A percentile compares a stretch with the other conserved stretches of the same genome.
Conservation (phyloP, 2,888 invertebrate species). For the Dryomyza anilis region DNA sequence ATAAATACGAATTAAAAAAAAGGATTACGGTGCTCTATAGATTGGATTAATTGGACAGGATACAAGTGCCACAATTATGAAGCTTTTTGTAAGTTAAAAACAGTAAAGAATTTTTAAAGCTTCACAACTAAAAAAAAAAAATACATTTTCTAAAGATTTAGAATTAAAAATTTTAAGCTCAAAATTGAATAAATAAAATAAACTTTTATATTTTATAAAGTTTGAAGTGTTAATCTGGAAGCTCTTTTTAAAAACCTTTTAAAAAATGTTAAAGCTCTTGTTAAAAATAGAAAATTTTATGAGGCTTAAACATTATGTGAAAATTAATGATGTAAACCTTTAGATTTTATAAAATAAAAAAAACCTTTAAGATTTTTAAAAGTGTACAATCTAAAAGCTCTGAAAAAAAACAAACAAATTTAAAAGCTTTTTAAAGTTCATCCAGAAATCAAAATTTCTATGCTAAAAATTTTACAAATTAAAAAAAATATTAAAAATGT, state of each 20-base stretch:
- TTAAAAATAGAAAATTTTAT: background rate
- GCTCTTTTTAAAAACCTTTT: background rate
- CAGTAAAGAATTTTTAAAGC: background rate
- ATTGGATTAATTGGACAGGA: background rate
- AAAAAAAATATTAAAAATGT: no score
- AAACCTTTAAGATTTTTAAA: background rate
- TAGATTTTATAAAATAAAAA: background rate
- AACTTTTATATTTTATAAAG: background rate
- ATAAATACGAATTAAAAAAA: no score
- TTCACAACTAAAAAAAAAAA: background rate
- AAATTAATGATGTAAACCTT: no score
- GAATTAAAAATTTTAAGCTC: background rate
- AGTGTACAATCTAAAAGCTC: background rate
- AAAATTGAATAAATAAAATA: background rate
- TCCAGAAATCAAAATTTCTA: no score
- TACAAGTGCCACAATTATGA: background rate
- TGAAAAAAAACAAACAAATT: no score
- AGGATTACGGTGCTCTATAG: background rate
- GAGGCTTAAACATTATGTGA: no score
- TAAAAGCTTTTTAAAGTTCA: no score
- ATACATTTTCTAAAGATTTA: background rate
- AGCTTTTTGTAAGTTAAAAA: conserved; percentile 3
- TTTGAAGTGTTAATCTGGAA: background rate
- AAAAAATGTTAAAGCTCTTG: background rate
- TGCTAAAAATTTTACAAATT: no score